These are phyloP conservation scores for Ichneumoninae sp. DNA, from an alignment of 2,888 invertebrate genomes.

Conservation along the genomic window DNA sequence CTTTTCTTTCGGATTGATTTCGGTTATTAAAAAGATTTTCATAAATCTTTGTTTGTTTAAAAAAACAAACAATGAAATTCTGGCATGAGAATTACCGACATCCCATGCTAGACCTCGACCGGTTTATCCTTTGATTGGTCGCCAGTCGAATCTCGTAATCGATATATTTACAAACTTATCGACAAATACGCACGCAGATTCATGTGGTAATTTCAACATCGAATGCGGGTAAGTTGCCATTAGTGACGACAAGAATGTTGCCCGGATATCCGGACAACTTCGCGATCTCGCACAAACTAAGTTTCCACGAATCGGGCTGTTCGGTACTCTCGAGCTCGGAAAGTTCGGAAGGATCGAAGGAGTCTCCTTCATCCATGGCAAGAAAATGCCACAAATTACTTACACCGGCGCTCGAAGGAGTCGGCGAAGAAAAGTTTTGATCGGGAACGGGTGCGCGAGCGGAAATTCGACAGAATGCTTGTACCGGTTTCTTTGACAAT, in stretches of 20 bases:
- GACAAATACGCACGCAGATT: background rate
- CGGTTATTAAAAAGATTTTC: too few species aligned
- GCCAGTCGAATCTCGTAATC: too few species aligned
- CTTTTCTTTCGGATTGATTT: too few species aligned
- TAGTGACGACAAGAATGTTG: background rate
- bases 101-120: too few species aligned
- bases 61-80: too few species aligned
- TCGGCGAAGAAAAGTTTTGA: slow-evolving; percentile 11
- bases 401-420: background rate
- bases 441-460: background rate
- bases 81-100: too few species aligned
- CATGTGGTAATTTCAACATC: background rate
- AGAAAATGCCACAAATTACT: background rate
- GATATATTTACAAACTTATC: too few species aligned
- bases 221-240: background rate
- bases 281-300: background rate
- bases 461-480: slow-evolving; percentile 22
- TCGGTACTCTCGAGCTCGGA: background rate
- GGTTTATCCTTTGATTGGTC: too few species aligned
- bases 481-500: slow-evolving; percentile 15
- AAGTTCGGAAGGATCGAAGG: background rate
- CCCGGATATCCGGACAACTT: background rate
- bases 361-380: background rate
- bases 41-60: too few species aligned
- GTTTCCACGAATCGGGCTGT: background rate